phyloP scores from a whole-genome alignment of 2,888 invertebrate genomes.

The Watsonalla binaria region DNA sequence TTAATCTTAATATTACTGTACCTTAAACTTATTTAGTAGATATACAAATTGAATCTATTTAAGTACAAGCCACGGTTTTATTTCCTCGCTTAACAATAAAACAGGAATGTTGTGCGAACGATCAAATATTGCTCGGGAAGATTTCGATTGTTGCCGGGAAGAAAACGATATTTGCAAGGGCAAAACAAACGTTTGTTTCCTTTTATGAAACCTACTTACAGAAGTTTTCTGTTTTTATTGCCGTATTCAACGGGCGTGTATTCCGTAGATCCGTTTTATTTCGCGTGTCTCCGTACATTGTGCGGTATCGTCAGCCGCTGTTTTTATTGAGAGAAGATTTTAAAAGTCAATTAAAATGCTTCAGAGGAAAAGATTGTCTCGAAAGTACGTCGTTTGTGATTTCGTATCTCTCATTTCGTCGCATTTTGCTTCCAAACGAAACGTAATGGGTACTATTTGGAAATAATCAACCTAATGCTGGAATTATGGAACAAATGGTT shows the following conservation, averaged over 20 bases:
- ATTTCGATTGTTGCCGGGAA: constrained; percentile 33
- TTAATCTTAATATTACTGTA: too few species aligned
- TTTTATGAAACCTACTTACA: constrained; percentile 41
- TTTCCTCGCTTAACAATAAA: constrained; percentile 13
- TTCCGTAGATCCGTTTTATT: constrained; percentile 17
- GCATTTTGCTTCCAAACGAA: not conserved
- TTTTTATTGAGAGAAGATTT: constrained; percentile 1
- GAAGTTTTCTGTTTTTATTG: constrained; percentile 40
- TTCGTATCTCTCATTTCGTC: not conserved
- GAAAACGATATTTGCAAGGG: constrained; percentile 41
- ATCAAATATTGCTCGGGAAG: constrained; percentile 28
- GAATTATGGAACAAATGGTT: not conserved
- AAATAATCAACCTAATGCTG: not conserved
- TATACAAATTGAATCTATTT: constrained; percentile 2
- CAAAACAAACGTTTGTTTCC: constrained; percentile 38
- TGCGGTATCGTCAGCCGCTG: constrained; percentile 2
- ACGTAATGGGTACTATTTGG: not conserved
- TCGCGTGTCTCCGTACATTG: constrained; percentile 9
- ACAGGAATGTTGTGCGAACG: constrained; percentile 22
- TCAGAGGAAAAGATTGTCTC: not conserved
- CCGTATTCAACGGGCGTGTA: constrained; percentile 29
- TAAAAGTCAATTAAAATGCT: constrained; percentile 3
- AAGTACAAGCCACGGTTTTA: constrained; percentile 16
- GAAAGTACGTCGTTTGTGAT: not conserved
- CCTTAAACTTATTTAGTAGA: too few species aligned